Base-by-base conservation (phyloP, 2,888 invertebrate genomes). In the Nymphalis urticae region DNA sequence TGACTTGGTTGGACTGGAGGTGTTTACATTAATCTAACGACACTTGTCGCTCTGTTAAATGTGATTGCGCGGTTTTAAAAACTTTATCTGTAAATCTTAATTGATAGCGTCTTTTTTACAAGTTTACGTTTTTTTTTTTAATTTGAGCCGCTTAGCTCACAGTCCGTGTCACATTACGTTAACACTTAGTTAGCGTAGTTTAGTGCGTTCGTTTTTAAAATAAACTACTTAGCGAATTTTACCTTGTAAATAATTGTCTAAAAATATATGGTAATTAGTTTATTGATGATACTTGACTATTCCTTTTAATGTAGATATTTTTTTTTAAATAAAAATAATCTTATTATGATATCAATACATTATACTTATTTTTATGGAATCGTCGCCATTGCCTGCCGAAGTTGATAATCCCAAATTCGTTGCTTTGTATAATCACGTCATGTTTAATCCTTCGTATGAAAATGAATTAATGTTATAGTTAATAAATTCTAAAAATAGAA, bases 91-190 rank as follows among this genome's bases (percentile, higher is more conserved):
- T 48, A 17, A 48, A 48, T 48, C 48, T 48, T 24, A 48, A 48
- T 48, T 48, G 48, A 48, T 48, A 48, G 48, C 13, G 13, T 48
- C 6, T 16, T 48, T 48, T 13, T 48, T 48, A 48, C 48, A 48
- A 48, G 8, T 47, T 47, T 47, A 10, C 1, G 8, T 47, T 47
- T 48, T 67, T 62, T 66, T 62, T 62, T 62, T 54, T 54, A 50
- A 66, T 66, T 59, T 32, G 51, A 60, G 65, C 59, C 51, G 21
- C 42, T 50, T 36, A 51, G 21, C 32, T 59, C 47, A 50, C 53
- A 47, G 42, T 61, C 60, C 51, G 66, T 66, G 66, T 42, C 61
- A 53, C 17, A 66, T 53, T 66, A 50, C 59, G 48, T 10, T 48
- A 48, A 48, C 48, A 36, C 48, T 48, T n/a, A n/a, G n/a, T n/a